Conservation (phyloP, 2,113 vertebrate species). For the Platichthys stellatus region DNA sequence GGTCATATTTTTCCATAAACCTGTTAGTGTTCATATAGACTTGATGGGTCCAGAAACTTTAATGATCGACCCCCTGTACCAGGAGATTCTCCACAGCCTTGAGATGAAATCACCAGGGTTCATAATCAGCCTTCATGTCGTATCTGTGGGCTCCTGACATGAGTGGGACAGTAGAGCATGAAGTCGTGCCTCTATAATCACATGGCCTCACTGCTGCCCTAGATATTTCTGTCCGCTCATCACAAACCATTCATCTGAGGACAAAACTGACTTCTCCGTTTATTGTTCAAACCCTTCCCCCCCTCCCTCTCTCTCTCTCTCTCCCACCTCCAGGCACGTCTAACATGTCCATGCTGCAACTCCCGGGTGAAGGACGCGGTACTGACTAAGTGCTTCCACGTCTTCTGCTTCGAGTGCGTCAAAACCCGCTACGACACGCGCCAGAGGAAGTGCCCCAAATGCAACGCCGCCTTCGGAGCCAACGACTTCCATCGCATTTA, state of each 20-base stretch:
- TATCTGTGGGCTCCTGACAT: background rate
- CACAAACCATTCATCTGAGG: constrained; percentile 23
- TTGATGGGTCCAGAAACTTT: no score
- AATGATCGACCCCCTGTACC: no score
- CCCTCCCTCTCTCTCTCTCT: background rate
- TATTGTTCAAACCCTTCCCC: constrained; percentile 22
- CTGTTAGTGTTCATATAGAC: no score
- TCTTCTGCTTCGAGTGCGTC: constrained; percentile 98
- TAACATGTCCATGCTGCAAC: constrained; percentile 97
- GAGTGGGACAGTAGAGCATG: constrained; percentile 19
- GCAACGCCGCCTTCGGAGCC: constrained; percentile 95
- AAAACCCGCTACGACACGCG: constrained; percentile 95
- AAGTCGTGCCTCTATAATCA: constrained; percentile 13
- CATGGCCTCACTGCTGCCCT: constrained; percentile 18
- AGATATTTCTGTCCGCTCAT: constrained; percentile 40
- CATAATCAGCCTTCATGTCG: background rate
- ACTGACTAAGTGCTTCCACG: constrained; percentile 96
- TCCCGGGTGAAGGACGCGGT: constrained; percentile 96
- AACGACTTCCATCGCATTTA: constrained; percentile 98
- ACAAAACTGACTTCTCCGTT: constrained; percentile 28
- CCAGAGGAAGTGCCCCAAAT: constrained; percentile 97
- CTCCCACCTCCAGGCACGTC: constrained; percentile 84
- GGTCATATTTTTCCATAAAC: background rate
- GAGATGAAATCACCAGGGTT: background rate
- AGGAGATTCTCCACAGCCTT: background rate